Conservation (phyloP, 1,140 invertebrate species). For the Frieseomelitta varia region DNA sequence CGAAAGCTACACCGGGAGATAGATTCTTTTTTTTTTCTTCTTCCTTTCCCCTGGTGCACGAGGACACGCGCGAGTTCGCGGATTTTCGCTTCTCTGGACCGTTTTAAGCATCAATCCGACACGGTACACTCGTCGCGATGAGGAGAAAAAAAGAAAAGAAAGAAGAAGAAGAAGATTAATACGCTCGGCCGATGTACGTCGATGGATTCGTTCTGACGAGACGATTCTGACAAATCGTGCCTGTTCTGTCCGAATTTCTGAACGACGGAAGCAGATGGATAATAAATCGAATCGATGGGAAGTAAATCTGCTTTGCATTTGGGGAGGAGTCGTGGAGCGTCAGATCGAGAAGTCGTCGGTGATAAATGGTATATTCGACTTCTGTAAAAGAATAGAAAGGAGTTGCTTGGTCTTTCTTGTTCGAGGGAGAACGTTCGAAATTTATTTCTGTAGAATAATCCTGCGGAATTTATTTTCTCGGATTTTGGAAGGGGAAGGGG, state of each 20-base stretch:
- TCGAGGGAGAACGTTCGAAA: background rate
- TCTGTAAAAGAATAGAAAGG: background rate
- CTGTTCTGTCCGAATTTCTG: conserved; percentile 14
- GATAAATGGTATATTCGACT: background rate
- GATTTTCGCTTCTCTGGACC: conserved; percentile 6
- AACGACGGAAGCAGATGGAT: background rate
- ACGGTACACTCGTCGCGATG: too few relatives aligned
- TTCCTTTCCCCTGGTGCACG: background rate
- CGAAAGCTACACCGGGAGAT: conserved; percentile 11
- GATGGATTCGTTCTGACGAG: background rate
- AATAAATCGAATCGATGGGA: background rate
- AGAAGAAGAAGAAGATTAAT: conserved; percentile 28
- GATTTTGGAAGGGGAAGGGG: background rate
- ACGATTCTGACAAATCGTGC: conserved; percentile 7
- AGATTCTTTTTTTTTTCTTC: background rate
- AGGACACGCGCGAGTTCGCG: background rate
- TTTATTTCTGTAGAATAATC: background rate
- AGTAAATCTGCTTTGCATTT: conserved; percentile 3
- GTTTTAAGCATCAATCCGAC: conserved; percentile 9
- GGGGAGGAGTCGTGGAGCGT: background rate
- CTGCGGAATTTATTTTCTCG: background rate
- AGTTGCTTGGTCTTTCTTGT: background rate
- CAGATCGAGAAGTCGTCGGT: background rate
- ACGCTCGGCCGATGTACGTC: background rate
- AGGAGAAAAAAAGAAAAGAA: background rate